Evolutionary conservation across 2,797 vertebrate species (phyloP).

Genomic region (Lagorchestes hirsutus): DNA sequence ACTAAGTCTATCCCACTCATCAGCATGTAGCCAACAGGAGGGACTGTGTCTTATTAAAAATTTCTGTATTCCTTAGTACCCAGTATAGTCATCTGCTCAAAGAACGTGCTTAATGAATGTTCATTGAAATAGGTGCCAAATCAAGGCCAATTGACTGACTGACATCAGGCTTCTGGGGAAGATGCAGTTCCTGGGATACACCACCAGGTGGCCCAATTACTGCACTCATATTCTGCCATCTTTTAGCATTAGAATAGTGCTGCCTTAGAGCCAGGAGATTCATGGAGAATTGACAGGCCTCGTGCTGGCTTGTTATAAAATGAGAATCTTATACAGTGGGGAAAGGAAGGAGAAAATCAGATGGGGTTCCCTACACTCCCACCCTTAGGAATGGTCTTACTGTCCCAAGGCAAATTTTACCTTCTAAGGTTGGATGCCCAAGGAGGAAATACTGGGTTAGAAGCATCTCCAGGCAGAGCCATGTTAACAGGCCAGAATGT

Average conservation of each 20-base stretch:
- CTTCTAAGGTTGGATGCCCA: background rate
- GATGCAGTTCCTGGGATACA: background rate
- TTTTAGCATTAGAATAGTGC: background rate
- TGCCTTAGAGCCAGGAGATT: background rate
- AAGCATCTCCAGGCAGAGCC: background rate
- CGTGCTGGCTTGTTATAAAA: background rate
- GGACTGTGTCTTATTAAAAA: background rate
- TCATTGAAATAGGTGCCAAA: background rate
- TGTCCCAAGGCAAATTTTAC: background rate
- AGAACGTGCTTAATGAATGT: background rate
- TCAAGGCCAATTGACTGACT: background rate
- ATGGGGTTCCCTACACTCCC: background rate
- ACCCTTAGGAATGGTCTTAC: background rate
- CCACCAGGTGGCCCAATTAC: background rate
- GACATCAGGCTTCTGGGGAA: background rate
- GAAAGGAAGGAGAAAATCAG: background rate
- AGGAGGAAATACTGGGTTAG: background rate
- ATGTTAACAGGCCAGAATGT: background rate
- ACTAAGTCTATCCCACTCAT: too few relatives aligned
- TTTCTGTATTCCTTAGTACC: background rate
- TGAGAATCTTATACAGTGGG: background rate
- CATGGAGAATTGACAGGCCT: background rate
- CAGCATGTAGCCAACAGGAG: background rate
- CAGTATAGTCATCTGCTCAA: background rate
- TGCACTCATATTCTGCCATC: background rate